Base-by-base conservation (phyloP, 1,140 invertebrate genomes). In the Drosophila yakuba region DNA sequence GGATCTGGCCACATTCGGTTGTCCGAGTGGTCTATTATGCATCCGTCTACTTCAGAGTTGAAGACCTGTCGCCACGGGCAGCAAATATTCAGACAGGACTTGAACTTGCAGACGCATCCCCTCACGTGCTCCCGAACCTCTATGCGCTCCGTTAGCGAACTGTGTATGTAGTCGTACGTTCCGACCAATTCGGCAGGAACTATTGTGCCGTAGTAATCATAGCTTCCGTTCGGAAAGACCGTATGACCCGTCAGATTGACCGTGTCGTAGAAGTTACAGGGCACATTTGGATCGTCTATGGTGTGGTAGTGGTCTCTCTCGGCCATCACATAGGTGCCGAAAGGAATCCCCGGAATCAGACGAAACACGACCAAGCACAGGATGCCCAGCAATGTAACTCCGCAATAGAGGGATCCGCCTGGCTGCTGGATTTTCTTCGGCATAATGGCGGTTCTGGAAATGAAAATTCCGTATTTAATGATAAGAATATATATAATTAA, bases 91-190 rank as follows among this genome's bases (percentile, higher is more conserved):
- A 92, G 54, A 48, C 91, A 92, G 2, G 89, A 43, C 64, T 91
- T 92, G 41, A 92, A n/a, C 28, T 91, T 85, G 56, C 91, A 92
- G 39, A 91, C 73, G 36, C 91, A 92, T 2, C 80, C 91, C 2
- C 91, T 74, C 3, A 75, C 51, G 55, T 92, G 91, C 7, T 67
- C 63, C 4, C 63, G 54, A 6, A 91, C 91, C 28, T 88, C 80
- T 0, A 85, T 48, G 0, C 83, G 71, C 28, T 81, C 76, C 15
- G 78, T 71, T 11, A 88, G 64, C 45, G 90, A 76, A 14, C 55
- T 77, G 35, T 84, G 91, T 15, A 91, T 68, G 17, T 90, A 91
- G 48, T 92, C 86, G 10, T 82, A 92, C 7, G 47, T 61, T 3
- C 82, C 91, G 17, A 91, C 78, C 43, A 90, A 50, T 36, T 92